A percentile compares a stretch with the other conserved stretches of the same genome.
Evolutionary conservation across 1,140 invertebrate genomes (phyloP).

Genomic region (Aphis gossypii): DNA sequence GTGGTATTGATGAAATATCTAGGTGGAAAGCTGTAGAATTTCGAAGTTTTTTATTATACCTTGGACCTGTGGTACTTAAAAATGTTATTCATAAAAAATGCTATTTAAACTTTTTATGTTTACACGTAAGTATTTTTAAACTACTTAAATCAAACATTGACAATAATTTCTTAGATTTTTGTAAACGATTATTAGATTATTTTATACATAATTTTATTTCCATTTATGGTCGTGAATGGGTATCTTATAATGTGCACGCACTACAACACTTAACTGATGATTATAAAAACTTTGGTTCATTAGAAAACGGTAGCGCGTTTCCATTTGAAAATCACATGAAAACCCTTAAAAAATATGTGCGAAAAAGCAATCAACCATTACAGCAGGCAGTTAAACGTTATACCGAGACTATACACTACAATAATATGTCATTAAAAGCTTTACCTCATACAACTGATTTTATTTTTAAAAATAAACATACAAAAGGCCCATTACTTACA

Average conservation of each 20-base stretch:
- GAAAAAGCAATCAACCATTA: constrained; percentile 6
- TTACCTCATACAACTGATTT: too few species aligned
- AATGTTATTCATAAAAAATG: constrained; percentile 25
- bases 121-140: background rate
- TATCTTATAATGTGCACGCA: constrained; percentile 4
- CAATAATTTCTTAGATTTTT: background rate
- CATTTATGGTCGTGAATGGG: constrained; percentile 10
- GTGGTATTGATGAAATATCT: constrained; percentile 25
- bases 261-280: background rate
- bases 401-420: background rate
- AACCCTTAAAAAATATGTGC: background rate
- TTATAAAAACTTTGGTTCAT: background rate
- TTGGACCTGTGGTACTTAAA: constrained; percentile 25
- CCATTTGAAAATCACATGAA: constrained; percentile 34
- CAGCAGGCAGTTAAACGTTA: constrained; percentile 29
- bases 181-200: constrained; percentile 4
- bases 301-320: background rate
- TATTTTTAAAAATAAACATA: too few species aligned
- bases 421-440: too few species aligned
- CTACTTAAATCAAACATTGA: background rate
- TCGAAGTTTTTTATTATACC: constrained; percentile 17
- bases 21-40: constrained; percentile 29
- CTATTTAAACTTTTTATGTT: constrained; percentile 21
- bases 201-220: background rate
- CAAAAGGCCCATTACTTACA: too few species aligned